Evolutionary conservation across 2,113 vertebrate species (phyloP), one percentile per base, ranked within the genome.

Genomic region (Tachysurus vachellii): DNA sequence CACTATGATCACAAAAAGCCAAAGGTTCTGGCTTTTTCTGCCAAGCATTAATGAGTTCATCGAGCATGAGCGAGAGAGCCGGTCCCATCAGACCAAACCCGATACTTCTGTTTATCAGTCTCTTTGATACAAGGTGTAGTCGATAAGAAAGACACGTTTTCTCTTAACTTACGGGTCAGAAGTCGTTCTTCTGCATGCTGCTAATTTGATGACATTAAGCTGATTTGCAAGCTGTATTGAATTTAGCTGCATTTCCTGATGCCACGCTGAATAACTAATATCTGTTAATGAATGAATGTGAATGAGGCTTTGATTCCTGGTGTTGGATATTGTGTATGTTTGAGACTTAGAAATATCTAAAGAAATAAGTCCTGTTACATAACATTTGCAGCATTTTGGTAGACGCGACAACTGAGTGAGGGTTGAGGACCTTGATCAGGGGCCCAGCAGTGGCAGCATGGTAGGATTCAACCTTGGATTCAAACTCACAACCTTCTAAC

Each of bases 31-130:
- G 92, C 93, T 91, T 91, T 91, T 93, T 90, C 88, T 80, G 62
- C 80, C 91, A 92, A 90, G 92, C 91, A 91, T 92, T 94, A 94
- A 95, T 94, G 92, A 94, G 93, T 94, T 84, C 88, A 91, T 89
- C 91, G 88, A 53, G 50, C 50, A 26, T 12, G 44, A 53, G 77
- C 0, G 88, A 88, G 71, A 83, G 82, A 71, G 90, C 90, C 90
- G 90, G 92, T 87, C 91, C 91, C 92, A 91, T 91, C 92, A 83
- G 79, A 61, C 91, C 86, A 88, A 82, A 36, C 87, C 89, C 90
- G 88, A 84, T 90, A 88, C 77, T 92, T 88, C 93, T 93, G 88
- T 83, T 90, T 92, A 94, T 93, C 89, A 91, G 90, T 76, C 26
- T 54, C 61, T 62, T 79, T 80, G 57, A 87, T 89, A 80, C 86